Percentiles rank a stretch among this genome's conserved stretches.
These are phyloP conservation scores for Bovichtus variegatus DNA, from an alignment of 2,797 vertebrate species.

Conservation along the genomic window DNA sequence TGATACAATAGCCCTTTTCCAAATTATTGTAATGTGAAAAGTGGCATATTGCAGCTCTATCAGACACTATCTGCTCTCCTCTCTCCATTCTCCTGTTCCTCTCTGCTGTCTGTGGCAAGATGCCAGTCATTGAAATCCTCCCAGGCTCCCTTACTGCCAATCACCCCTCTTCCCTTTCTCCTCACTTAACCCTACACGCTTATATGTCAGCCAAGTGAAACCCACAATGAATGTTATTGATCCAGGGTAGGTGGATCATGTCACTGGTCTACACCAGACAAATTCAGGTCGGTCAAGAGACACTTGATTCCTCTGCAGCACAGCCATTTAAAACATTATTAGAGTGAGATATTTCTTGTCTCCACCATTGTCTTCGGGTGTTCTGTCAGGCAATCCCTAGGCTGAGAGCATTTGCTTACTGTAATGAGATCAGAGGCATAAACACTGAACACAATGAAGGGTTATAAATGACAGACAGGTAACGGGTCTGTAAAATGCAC, in stretches of 20 bases:
- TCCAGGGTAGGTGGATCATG: constrained; percentile 14
- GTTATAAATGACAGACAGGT: neutral
- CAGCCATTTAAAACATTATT: neutral
- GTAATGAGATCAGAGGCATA: constrained; percentile 13
- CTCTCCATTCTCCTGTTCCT: neutral
- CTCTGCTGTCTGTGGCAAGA: neutral
- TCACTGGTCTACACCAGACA: neutral
- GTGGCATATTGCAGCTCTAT: no score
- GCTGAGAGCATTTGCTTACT: constrained; percentile 11
- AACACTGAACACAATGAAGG: constrained; percentile 4
- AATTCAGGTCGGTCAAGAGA: neutral
- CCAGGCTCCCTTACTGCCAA: constrained; percentile 12
- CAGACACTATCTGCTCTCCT: no score
- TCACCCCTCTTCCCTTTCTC: constrained; percentile 8
- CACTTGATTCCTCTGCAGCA: neutral
- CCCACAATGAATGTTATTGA: constrained; percentile 6
- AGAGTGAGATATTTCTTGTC: no score
- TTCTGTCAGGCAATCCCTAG: no score
- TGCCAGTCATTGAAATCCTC: constrained; percentile 30
- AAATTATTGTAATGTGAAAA: no score
- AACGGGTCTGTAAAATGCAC: neutral
- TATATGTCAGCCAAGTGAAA: constrained; percentile 10
- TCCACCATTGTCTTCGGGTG: no score
- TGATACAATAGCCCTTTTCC: no score
- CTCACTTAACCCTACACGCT: constrained; percentile 23